These are phyloP conservation scores for Thaumetopoea pityocampa DNA, from an alignment of 1,140 invertebrate species.

Conservation along the genomic window DNA sequence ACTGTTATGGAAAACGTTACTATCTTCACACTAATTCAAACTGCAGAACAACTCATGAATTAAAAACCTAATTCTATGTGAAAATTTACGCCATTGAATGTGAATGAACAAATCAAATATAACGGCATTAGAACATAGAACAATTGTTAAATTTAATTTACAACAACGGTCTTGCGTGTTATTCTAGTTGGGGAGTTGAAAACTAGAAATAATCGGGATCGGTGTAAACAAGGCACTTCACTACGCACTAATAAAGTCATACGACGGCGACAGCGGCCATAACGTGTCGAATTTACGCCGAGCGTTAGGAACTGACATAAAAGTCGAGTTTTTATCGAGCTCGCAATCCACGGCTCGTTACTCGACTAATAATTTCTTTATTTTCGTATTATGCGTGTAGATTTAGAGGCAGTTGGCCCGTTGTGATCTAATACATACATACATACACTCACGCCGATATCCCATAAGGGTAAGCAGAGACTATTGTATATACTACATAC, in stretches of 20 bases:
- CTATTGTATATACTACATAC: no score
- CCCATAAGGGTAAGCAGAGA: no score
- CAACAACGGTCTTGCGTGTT: conserved; percentile 24
- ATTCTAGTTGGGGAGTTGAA: conserved; percentile 20
- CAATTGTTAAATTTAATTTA: conserved; percentile 32
- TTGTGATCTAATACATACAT: conserved; percentile 18
- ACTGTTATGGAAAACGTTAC: no score
- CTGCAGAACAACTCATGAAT: no score
- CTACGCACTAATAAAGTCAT: conserved; percentile 52
- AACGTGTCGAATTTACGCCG: conserved; percentile 47
- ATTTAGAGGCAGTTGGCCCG: background rate
- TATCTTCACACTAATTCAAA: no score
- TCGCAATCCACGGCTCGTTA: conserved; percentile 39
- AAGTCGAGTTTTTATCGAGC: conserved; percentile 59
- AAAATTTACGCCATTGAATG: conserved; percentile 17
- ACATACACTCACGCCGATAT: no score
- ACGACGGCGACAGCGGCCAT: conserved; percentile 26
- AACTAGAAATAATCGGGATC: conserved; percentile 15
- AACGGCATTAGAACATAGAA: conserved; percentile 26
- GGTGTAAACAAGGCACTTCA: conserved; percentile 27
- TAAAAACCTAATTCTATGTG: no score
- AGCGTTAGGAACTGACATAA: conserved; percentile 45
- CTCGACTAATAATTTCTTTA: conserved; percentile 52
- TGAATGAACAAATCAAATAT: conserved; percentile 22
- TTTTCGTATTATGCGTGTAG: conserved; percentile 31